Evolutionary conservation across 2,797 vertebrate genomes (phyloP).

Genomic region (Sebastes umbrosus): DNA sequence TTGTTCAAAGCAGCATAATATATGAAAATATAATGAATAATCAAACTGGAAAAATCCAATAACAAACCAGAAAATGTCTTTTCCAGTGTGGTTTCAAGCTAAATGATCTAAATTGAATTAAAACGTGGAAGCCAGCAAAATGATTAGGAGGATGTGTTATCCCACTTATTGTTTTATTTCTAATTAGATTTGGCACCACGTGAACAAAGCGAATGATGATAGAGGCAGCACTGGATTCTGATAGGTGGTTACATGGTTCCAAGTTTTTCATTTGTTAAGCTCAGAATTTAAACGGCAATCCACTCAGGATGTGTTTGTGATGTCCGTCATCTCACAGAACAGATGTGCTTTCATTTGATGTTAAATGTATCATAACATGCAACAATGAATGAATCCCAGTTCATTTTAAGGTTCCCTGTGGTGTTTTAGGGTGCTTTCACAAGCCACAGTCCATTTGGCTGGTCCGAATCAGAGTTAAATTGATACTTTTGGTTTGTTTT

Average conservation of each 20-base stretch:
- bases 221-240: not conserved
- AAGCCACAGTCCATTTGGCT: too few relatives aligned
- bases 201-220: conserved; percentile 8
- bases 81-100: not conserved
- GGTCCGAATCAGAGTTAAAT: too few relatives aligned
- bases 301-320: not conserved
- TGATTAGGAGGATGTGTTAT: not conserved
- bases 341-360: not conserved
- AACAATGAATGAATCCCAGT: not conserved
- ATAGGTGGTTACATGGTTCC: not conserved
- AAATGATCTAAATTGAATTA: not conserved
- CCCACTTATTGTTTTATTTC: not conserved
- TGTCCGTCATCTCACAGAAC: not conserved
- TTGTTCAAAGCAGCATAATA: not conserved
- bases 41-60: not conserved
- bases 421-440: not conserved
- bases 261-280: not conserved
- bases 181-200: not conserved
- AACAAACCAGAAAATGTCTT: not conserved
- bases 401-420: not conserved
- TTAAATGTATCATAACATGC: not conserved
- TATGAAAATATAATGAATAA: not conserved
- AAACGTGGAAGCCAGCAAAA: not conserved
- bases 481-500: too few relatives aligned
- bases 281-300: not conserved